Evolutionary conservation across 2,888 invertebrate species (phyloP).

Genomic region (Thecocarcelia acutangulata): DNA sequence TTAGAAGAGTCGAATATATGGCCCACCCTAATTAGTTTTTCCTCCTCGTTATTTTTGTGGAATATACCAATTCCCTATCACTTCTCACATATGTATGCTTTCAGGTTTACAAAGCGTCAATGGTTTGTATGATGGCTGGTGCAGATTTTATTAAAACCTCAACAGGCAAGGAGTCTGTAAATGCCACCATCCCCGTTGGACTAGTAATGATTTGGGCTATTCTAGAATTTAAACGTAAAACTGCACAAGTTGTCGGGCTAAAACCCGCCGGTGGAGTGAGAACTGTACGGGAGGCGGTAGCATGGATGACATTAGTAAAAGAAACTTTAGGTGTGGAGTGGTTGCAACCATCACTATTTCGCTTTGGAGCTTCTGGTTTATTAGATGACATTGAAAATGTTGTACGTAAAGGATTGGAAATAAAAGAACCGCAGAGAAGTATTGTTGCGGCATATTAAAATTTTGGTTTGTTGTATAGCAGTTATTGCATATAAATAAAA

Average conservation of each 20-base stretch:
- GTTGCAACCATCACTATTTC: constrained; percentile 90
- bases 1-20: too few species aligned
- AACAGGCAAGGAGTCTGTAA: constrained; percentile 96
- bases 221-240: constrained; percentile 87
- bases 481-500: constrained; percentile 59
- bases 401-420: constrained; percentile 72
- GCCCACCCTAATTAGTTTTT: too few species aligned
- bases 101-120: constrained; percentile 91
- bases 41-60: too few species aligned
- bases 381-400: constrained; percentile 88
- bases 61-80: too few species aligned
- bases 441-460: constrained; percentile 59
- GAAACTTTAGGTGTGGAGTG: constrained; percentile 93
- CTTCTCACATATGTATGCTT: constrained; percentile 39
- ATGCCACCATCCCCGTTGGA: constrained; percentile 95
- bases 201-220: constrained; percentile 97
- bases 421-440: neutral
- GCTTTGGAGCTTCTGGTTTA: constrained; percentile 97
- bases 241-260: constrained; percentile 92
- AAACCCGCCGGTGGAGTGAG: constrained; percentile 99
- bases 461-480: constrained; percentile 31
- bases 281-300: constrained; percentile 90
- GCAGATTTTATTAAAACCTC: constrained; percentile 99
- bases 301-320: constrained; percentile 92
- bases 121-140: constrained; percentile 97